phyloP scores from a whole-genome alignment of 2,888 invertebrate genomes.

The Ornithoptera priamus region DNA sequence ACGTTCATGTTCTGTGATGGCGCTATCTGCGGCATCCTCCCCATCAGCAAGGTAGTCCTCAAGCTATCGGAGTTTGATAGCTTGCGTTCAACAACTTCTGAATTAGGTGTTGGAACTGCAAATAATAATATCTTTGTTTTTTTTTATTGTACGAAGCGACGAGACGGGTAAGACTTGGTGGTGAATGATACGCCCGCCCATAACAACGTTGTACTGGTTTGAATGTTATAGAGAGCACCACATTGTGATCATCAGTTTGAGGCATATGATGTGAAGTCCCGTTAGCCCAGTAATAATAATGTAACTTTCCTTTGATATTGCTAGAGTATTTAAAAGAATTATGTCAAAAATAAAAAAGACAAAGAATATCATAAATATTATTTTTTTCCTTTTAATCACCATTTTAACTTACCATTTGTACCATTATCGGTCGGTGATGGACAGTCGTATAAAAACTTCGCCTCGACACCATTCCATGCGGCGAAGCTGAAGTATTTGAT shows the following conservation, averaged over 20 bases:
- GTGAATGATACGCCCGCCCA: too few species aligned
- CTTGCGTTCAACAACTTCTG: constrained; percentile 59
- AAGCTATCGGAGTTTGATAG: constrained; percentile 76
- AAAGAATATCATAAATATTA: not conserved
- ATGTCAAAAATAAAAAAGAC: not conserved
- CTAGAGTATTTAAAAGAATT: not conserved
- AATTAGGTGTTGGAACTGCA: constrained; percentile 47
- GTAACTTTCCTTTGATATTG: too few species aligned
- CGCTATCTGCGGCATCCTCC: constrained; percentile 63
- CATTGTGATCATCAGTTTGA: too few species aligned
- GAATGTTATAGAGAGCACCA: too few species aligned
- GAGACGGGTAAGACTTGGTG: too few species aligned
- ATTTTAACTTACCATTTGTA: constrained; percentile 47
- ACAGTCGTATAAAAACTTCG: constrained; percentile 86
- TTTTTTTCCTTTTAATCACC: too few species aligned
- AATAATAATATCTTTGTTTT: not conserved
- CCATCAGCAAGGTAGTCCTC: constrained; percentile 68
- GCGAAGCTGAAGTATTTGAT: constrained; percentile 85
- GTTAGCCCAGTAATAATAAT: too few species aligned
- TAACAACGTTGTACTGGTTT: too few species aligned
- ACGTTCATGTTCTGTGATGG: constrained; percentile 50
- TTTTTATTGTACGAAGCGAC: too few species aligned
- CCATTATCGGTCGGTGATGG: constrained; percentile 54
- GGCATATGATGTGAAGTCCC: too few species aligned
- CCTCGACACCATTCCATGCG: constrained; percentile 83